Percentiles rank a stretch among this genome's conserved stretches.
Evolutionary conservation across 2,797 vertebrate species (phyloP).

Genomic region (Pterois miles): DNA sequence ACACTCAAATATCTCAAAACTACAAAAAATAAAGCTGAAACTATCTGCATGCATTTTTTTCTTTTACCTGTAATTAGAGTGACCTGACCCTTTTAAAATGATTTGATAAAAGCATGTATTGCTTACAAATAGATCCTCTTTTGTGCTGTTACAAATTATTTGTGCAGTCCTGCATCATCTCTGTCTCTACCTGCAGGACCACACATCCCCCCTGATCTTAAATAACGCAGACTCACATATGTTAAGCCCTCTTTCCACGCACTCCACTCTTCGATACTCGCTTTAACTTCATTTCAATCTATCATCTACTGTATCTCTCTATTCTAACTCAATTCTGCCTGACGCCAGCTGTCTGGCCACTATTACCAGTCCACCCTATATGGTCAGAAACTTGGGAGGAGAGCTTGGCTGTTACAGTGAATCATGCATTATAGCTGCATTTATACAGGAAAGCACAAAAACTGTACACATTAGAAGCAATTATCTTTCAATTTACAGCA

Average conservation of each 20-base stretch:
- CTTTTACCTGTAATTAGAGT: neutral
- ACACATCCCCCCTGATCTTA: neutral
- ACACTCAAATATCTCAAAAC: neutral
- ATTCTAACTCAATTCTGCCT: conserved; percentile 60
- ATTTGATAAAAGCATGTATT: neutral
- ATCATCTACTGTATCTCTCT: conserved; percentile 10
- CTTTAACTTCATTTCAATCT: neutral
- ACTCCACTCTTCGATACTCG: neutral
- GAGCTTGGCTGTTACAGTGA: conserved; percentile 21
- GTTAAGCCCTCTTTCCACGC: neutral
- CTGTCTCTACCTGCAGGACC: neutral
- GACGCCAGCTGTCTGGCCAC: conserved; percentile 74
- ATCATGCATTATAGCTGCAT: conserved; percentile 37
- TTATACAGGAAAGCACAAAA: conserved; percentile 32
- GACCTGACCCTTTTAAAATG: neutral
- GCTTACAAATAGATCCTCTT: neutral
- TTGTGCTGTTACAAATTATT: neutral
- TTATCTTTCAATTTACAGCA: conserved; percentile 37
- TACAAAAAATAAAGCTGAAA: neutral
- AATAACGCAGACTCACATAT: conserved; percentile 30
- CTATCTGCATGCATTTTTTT: neutral
- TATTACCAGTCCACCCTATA: conserved; percentile 62
- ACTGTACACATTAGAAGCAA: conserved; percentile 22
- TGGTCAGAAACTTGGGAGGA: conserved; percentile 54
- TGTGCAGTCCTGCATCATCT: neutral